Evolutionary conservation across 2,888 invertebrate species (phyloP), one percentile per base, ranked within the genome.

Genomic region (Cyrtodaria siliqua): DNA sequence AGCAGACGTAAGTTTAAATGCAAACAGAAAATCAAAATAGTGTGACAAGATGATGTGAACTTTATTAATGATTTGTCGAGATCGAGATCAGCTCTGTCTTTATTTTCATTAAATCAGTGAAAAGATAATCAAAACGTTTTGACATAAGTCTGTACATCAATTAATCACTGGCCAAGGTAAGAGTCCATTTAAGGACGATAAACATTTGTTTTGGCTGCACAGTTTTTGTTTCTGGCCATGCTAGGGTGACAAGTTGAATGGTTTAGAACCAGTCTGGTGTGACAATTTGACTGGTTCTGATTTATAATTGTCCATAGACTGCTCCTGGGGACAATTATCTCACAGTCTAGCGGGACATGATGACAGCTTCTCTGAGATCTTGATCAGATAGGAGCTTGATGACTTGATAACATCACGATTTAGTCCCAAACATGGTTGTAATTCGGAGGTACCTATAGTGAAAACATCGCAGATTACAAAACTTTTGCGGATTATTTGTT

Each of bases 261-360:
- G 33, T 61, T 47, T 55, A 29, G 33, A 44, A 55, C 44, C 61
- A 49, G 61, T 38, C 42, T 44, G 59, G 38, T 56, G 67, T 73
- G 73, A 61, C 73, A 67, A 61, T 55, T 49, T 67, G 67, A 73
- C 73, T 73, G 56, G 55, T 55, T 33, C 61, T 67, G 73, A 73
- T 73, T 73, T 67, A 73, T 73, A 67, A 61, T 69, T 67, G 61
- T 66, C 47, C 60, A 33, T 38, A 56, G 49, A 70, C 55, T 16
- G 68, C 70, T 64, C 23, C 38, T 42, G 60, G 69, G 75, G 75
- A 70, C 75, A 70, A 76, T 76, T 76, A 76, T 60, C 53, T 69
- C 69, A 64, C 61, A 60, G 66, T 66, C 66, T 66, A 66, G 59
- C 60, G 56, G 75, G 63, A 59, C 71, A 49, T 62, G 71, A 63